Base-by-base conservation (phyloP, 2,888 invertebrate species). In the Papilio elwesi region DNA sequence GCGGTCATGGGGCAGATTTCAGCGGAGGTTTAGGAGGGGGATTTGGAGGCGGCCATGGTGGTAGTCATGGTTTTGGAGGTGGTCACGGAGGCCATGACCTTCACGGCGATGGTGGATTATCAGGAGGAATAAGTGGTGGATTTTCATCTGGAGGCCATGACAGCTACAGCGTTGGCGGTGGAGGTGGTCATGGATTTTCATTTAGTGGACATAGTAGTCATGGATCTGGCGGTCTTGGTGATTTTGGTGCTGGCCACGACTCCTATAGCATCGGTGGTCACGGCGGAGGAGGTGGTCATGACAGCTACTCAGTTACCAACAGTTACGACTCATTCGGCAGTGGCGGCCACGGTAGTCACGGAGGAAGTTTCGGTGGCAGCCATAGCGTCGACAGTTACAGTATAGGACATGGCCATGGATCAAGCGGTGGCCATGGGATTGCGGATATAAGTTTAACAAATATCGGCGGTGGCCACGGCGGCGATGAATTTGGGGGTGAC, bases 401-500 rank as follows among this genome's bases (percentile, higher is more conserved):
- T 67, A 57, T 80, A 13, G 81, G 76, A 52, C 62, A 71, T 36
- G 80, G 80, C 6, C 48, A 55, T 5, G 76, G 80, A 11, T 76
- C 71, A 53, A 79, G 81, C 49, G 79, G 79, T 57, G 79, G 79
- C 3, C 78, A 77, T 49, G 71, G 73, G 7, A 68, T 73, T 12
- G 53, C 63, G 8, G 49, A 38, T 73, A 77, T 68, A 51, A 74
- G 52, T 71, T 71, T 53, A 75, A 76, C 65, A 51, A 72, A 63
- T 57, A 70, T 59, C 59, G 78, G 78, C 47, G 76, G 78, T 11
- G 74, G 75, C 47, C 75, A 69, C 57, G 76, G 71, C 51, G 76
- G 68, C 10, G 43, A 62, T 62, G 59, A 71, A 49, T 55, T 77
- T 78, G 89, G 87, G 11, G 90, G 89, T 74, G 94, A 90, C 77